phyloP scores from a whole-genome alignment of 2,888 invertebrate species.

The Gandaritis pyraliata region DNA sequence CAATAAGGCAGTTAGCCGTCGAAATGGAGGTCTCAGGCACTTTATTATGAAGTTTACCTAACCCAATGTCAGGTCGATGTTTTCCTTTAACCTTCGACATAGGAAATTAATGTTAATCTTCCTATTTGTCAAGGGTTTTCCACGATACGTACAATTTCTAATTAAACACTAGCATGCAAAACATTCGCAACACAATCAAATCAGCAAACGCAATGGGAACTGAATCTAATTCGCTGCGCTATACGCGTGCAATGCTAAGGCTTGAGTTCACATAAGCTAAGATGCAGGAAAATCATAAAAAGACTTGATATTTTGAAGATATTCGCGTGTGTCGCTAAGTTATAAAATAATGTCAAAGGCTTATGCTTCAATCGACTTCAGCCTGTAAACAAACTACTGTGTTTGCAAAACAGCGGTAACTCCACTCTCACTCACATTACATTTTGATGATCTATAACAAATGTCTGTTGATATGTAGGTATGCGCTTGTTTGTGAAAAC shows the following conservation, averaged over 20 bases:
- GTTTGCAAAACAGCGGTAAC: constrained; percentile 13
- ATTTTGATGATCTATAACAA: background rate
- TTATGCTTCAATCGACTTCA: constrained; percentile 7
- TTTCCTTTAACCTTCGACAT: constrained; percentile 13
- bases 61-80: background rate
- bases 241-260: constrained; percentile 9
- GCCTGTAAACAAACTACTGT: background rate
- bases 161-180: constrained; percentile 12
- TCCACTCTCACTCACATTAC: constrained; percentile 1
- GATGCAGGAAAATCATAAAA: too few relatives aligned
- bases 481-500: constrained; percentile 1
- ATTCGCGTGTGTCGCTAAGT: too few relatives aligned
- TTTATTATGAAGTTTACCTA: background rate
- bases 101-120: constrained; percentile 3
- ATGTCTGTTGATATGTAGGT: background rate
- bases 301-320: too few relatives aligned
- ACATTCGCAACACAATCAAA: constrained; percentile 23
- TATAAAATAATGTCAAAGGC: too few relatives aligned
- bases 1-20: background rate
- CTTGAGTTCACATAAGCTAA: constrained; percentile 3
- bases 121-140: constrained; percentile 7
- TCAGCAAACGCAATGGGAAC: constrained; percentile 14
- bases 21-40: background rate
- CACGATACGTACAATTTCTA: background rate
- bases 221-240: constrained; percentile 25